Percentiles rank a stretch among this genome's conserved stretches.
Conservation (phyloP, 2,797 vertebrate genomes). For the Morelia viridis region DNA sequence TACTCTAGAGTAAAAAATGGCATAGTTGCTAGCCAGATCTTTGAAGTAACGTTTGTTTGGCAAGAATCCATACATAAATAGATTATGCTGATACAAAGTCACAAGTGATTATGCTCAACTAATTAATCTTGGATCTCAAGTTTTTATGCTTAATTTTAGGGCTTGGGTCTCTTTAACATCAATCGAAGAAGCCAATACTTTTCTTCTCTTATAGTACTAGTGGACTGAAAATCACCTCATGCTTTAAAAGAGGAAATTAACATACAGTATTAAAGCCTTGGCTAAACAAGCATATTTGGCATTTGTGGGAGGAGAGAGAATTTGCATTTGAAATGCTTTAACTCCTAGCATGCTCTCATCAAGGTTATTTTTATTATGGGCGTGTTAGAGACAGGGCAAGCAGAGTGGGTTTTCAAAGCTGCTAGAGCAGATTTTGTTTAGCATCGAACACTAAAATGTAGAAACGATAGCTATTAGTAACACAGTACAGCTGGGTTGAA, state of each 20-base stretch:
- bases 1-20: not conserved
- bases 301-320: conserved; percentile 27
- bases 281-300: conserved; percentile 28
- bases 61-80: not conserved
- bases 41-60: not conserved
- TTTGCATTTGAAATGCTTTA: conserved; percentile 36
- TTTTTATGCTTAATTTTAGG: not conserved
- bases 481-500: conserved; percentile 72
- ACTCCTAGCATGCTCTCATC: conserved; percentile 46
- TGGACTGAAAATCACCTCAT: conserved; percentile 26
- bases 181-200: conserved; percentile 16
- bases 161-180: conserved; percentile 30
- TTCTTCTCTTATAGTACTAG: conserved; percentile 11
- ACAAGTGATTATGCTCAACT: not conserved
- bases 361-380: conserved; percentile 55
- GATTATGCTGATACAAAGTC: not conserved
- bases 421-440: conserved; percentile 58
- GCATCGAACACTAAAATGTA: conserved; percentile 49
- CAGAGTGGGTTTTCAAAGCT: conserved; percentile 56
- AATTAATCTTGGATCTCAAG: not conserved
- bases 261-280: not conserved
- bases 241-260: conserved; percentile 27
- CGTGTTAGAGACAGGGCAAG: conserved; percentile 27
- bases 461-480: conserved; percentile 62
- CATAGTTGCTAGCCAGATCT: not conserved